These are phyloP conservation scores for Melanotaenia boesemani DNA, from an alignment of 2,797 vertebrate species.

Conservation along the genomic window DNA sequence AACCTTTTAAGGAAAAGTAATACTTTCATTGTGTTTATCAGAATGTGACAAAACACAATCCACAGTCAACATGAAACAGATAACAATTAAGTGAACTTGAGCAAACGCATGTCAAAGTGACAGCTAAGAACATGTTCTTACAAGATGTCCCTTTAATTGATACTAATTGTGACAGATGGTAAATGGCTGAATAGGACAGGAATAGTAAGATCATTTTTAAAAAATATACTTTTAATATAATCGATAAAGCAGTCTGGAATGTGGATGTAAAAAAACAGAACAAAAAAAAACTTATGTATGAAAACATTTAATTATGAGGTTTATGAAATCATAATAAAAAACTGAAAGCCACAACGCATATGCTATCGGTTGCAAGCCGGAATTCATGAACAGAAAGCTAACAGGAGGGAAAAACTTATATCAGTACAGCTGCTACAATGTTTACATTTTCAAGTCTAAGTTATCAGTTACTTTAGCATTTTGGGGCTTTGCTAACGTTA, in stretches of 20 bases:
- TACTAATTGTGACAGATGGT: not conserved
- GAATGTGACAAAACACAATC: not conserved
- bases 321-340: too few species aligned
- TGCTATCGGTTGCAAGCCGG: not conserved
- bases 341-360: not conserved
- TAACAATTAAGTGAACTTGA: not conserved
- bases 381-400: not conserved
- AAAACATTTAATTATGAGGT: not conserved
- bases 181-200: not conserved
- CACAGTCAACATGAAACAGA: not conserved
- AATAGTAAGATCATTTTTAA: not conserved
- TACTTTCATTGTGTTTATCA: not conserved
- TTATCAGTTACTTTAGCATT: constrained; percentile 35
- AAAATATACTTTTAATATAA: not conserved
- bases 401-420: not conserved
- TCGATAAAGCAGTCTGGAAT: not conserved
- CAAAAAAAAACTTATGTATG: not conserved
- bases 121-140: not conserved
- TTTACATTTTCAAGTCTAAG: constrained; percentile 30
- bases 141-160: not conserved
- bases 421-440: not conserved
- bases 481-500: constrained; percentile 39
- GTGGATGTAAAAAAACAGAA: not conserved
- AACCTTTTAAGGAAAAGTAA: not conserved
- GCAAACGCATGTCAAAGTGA: not conserved